Conservation (phyloP, 2,888 invertebrate genomes). For the Melieria omissa region DNA sequence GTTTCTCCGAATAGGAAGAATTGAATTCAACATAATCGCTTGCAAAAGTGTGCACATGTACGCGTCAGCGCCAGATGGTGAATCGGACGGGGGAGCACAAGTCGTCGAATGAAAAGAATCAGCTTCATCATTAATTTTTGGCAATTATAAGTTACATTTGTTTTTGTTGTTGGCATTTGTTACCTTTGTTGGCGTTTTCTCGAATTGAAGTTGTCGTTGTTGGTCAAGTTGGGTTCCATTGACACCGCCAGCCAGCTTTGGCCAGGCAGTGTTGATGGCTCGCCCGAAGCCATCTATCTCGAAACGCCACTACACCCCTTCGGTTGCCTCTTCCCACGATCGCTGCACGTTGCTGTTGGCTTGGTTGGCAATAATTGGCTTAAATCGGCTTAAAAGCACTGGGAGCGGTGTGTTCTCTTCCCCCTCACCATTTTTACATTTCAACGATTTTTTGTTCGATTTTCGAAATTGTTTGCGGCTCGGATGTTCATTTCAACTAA, state of each 20-base stretch:
- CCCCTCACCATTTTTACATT: too few relatives aligned
- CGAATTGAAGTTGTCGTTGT: too few relatives aligned
- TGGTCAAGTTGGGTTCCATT: background rate
- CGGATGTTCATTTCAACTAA: too few relatives aligned
- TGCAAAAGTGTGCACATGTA: too few relatives aligned
- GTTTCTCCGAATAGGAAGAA: background rate
- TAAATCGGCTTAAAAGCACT: slow-evolving; percentile 11
- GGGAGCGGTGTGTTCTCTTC: too few relatives aligned
- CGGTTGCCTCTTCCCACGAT: background rate
- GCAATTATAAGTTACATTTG: slow-evolving; percentile 11
- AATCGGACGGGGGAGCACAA: too few relatives aligned
- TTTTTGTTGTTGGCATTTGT: background rate
- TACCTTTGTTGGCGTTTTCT: background rate
- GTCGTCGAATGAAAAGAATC: background rate
- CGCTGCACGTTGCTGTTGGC: background rate
- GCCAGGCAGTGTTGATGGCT: background rate
- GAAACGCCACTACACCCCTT: too few relatives aligned
- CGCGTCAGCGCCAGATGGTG: too few relatives aligned
- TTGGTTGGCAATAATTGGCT: slow-evolving; percentile 26
- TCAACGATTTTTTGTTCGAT: too few relatives aligned
- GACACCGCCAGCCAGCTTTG: background rate
- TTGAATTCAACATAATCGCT: slow-evolving; percentile 9
- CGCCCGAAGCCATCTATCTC: too few relatives aligned
- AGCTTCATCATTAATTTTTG: slow-evolving; percentile 12
- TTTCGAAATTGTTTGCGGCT: too few relatives aligned